Evolutionary conservation across 2,797 vertebrate species (phyloP), one percentile per base, ranked within the genome.

Genomic region (Rhinoraja longicauda): DNA sequence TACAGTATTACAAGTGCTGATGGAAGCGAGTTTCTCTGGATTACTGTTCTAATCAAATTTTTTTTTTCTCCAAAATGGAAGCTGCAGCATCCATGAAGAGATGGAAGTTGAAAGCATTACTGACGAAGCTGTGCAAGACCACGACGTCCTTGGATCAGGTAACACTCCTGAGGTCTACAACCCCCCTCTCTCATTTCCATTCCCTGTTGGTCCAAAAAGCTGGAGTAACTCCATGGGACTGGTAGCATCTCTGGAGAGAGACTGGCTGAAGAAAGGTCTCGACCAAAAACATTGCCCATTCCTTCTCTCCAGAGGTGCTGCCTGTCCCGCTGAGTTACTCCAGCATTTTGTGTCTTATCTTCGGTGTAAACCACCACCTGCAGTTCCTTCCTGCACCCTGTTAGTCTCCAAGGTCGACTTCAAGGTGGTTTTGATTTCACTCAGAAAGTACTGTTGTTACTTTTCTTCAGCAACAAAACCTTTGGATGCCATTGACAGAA

Each of bases 401-500:
- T 53, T 45, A 45, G n/a, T n/a, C n/a, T 1, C n/a, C 67, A 53
- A 62, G 21, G 90, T 75, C 70, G 53, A n/a, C 8, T 92, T 92
- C 21, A 21, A 75, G 1, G 21, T 29, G 36, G 70, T 24, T 1
- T 78, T 88, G 94, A 4, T 95, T 96, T 75, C 94, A n/a, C 70
- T 92, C 90, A 72, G 67, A 0, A 70, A 73, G 91, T 36, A 26
- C 36, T 29, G 26, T 12, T 10, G 19, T 45, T 24, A 73, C 12
- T 29, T 92, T 45, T 53, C 21, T 39, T 26, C 29, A 99, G 98
- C 95, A 12, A 96, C 94, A 90, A 96, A 95, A 93, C 93, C 5
- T 1, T 96, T 94, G 3, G 93, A 95, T 45, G 17, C 93, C 93
- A 94, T 97, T 93, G 97, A 98, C 59, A 93, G 97, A 94, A 97